Percentiles rank a stretch among this genome's conserved stretches.
phyloP scores from a whole-genome alignment of 2,113 vertebrate species.

The Neolamprologus hecqui region DNA sequence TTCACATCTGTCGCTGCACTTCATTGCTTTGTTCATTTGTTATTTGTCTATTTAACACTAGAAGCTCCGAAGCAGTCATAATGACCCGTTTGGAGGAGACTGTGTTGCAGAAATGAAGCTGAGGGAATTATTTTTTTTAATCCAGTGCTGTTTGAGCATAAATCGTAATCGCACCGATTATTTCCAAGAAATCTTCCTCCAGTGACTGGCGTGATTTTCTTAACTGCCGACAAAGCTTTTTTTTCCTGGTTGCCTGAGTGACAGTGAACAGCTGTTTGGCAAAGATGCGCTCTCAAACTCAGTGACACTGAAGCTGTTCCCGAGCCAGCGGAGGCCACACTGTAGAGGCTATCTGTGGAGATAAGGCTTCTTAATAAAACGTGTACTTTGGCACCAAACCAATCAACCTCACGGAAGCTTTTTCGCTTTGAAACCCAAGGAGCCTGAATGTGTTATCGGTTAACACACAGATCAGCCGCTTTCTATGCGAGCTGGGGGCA shows the following conservation, averaged over 20 bases:
- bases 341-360: not conserved
- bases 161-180: not conserved
- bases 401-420: not conserved
- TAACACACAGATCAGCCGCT: not conserved
- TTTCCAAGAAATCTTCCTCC: not conserved
- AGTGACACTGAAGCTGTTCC: constrained; percentile 27
- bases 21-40: not conserved
- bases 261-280: constrained; percentile 57
- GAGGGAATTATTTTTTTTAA: not conserved
- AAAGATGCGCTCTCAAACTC: constrained; percentile 46
- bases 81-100: not conserved
- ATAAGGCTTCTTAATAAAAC: constrained; percentile 26
- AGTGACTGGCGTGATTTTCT: not conserved
- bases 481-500: not conserved
- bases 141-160: not conserved
- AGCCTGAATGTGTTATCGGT: not conserved
- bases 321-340: not conserved
- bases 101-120: not conserved
- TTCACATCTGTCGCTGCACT: not conserved
- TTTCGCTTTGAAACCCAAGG: not conserved
- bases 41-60: not conserved
- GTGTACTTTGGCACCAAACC: constrained; percentile 44
- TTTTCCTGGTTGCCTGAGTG: constrained; percentile 31
- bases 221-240: not conserved
- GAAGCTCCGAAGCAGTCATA: not conserved